Base-by-base conservation (phyloP, 2,113 vertebrate genomes). In the Trichomycterus rosablanca region DNA sequence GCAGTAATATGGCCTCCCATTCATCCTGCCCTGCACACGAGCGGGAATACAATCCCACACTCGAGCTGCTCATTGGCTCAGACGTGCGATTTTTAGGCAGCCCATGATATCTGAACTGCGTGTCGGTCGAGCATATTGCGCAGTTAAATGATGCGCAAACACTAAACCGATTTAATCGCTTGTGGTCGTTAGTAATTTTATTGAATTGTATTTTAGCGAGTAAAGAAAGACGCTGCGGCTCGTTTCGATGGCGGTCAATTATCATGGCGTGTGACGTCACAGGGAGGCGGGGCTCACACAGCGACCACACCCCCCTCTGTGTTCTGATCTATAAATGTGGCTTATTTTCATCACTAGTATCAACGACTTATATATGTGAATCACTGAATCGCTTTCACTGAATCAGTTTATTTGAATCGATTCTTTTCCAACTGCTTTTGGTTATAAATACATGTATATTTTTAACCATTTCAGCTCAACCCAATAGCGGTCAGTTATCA, bases 1-100 rank as follows among this genome's bases (percentile, higher is more conserved):
- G 67, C 72, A 63, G 74, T 75, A 86, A 86, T 71, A 86, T 85
- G 86, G 83, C 84, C 56, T 79, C 84, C 83, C 84, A 86, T 86
- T 88, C 84, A 86, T 85, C 76, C 81, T 59, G 59, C 70, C 62
- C 76, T 76, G 73, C 70, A 72, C 53, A 50, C 12, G 55, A 74
- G 71, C 55, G 77, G 72, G 51, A 74, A 73, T 65, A 59, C 54
- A 49, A 71, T 24, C 65, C 65, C 28, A 30, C 3, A 24, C 40
- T 57, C 50, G 55, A 66, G 42, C 44, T 48, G 44, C 71, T 68
- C 72, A 72, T 74, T 64, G 80, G 77, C 76, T 72, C 78, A 37
- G 28, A 67, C 66, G 30, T 71, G 74, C 72, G 71, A 76, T 73
- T 73, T 55, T 34, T 57, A 30, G 39, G 37, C 3, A 39, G 10